Base-by-base conservation (phyloP, 2,113 vertebrate species). In the Urocolius indicus region DNA sequence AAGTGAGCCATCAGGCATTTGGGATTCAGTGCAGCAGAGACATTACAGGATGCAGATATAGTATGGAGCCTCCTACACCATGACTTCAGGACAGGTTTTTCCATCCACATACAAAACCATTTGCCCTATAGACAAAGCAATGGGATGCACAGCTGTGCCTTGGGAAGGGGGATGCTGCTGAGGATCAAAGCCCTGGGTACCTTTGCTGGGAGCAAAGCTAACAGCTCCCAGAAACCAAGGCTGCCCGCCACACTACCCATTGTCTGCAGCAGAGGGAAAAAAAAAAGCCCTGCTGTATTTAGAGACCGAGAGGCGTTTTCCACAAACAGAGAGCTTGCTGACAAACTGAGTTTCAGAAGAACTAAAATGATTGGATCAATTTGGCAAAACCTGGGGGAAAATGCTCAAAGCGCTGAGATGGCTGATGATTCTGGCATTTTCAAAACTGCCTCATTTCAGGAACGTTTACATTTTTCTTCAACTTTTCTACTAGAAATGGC, bases 331-430 rank as follows among this genome's bases (percentile, higher is more conserved):
- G 2, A 95, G 68, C 86, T 87, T 92, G 93, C 95, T 97, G 95
- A 96, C 94, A 97, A 93, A 93, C 68, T 0, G 8, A 84, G 83
- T 82, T 94, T 71, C 89, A 49, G 81, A 92, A 95, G 94, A 92
- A 95, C 93, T 91, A 52, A 96, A 95, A 92, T 95, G 95, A 96
- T 95, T 97, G 94, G 93, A 92, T 93, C 95, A 96, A 96, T 95
- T 95, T 96, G 84, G 87, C 69, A 91, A 96, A 94, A 94, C 95
- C 95, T 87, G 73, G 54, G 89, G 91, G 87, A 73, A 97, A 96
- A 94, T 24, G 72, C 80, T 94, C 68, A 5, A 84, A 94, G 86
- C 89, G 94, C 95, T 95, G 95, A 96, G 95, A 94, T 52, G 89
- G 94, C 94, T 94, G 94, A 94, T 95, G 93, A 95, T 92, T 84